A percentile compares a stretch with the other conserved stretches of the same genome.
Evolutionary conservation across 2,113 vertebrate species (phyloP).

Genomic region (Bos javanicus): DNA sequence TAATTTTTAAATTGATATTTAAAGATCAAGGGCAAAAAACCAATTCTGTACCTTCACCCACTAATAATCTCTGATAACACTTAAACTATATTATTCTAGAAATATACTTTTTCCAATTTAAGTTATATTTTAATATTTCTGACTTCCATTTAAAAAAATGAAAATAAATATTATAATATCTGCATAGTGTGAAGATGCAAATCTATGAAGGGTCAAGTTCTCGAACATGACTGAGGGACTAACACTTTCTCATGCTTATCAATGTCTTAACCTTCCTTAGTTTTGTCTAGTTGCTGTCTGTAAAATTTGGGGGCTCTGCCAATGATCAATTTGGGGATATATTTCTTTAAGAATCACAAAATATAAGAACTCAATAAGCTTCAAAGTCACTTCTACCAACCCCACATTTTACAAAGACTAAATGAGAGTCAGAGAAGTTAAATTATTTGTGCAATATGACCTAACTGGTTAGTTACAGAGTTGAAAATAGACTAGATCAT

Average conservation of each 20-base stretch:
- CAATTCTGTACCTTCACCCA: not conserved
- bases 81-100: not conserved
- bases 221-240: not conserved
- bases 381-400: not conserved
- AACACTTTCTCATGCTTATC: not conserved
- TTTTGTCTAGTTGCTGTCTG: not conserved
- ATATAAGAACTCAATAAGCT: not conserved
- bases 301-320: not conserved
- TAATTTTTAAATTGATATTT: slow-evolving; percentile 22
- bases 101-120: not conserved
- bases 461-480: not conserved
- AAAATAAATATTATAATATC: not conserved
- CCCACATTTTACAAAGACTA: not conserved
- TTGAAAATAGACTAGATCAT: not conserved
- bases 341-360: not conserved
- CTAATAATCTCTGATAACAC: not conserved
- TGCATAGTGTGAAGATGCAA: not conserved
- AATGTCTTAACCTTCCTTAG: not conserved
- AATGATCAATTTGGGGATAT: not conserved
- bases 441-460: not conserved
- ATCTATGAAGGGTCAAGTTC: not conserved
- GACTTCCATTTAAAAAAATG: not conserved
- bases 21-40: not conserved
- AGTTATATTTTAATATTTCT: not conserved
- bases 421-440: not conserved